Evolutionary conservation across 2,797 vertebrate species (phyloP).

Genomic region (Eutrigla gurnardus): DNA sequence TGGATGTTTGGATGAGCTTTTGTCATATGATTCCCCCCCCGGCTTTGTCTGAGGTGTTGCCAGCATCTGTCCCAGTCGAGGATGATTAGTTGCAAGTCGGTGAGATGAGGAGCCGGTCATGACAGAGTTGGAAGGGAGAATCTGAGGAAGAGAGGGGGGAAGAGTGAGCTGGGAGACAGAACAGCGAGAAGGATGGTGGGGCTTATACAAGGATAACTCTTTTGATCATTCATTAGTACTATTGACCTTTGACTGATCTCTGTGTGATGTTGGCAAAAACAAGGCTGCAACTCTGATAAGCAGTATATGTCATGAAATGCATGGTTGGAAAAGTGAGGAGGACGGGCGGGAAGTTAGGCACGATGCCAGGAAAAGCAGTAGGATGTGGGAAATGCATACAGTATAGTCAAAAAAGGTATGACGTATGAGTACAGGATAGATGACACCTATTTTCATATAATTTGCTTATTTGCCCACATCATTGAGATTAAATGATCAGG

Average conservation of each 20-base stretch:
- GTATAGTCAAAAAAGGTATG: not conserved
- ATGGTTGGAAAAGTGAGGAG: slow-evolving; percentile 11
- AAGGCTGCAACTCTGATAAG: slow-evolving; percentile 1
- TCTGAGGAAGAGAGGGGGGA: not conserved
- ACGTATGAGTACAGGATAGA: not conserved
- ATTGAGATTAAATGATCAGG: slow-evolving; percentile 34
- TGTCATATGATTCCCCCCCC: slow-evolving; percentile 60
- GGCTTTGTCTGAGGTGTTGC: slow-evolving; percentile 62
- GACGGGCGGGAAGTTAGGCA: slow-evolving; percentile 6
- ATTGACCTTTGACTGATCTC: slow-evolving; percentile 37
- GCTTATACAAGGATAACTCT: slow-evolving; percentile 4
- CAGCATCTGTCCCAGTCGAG: slow-evolving; percentile 61
- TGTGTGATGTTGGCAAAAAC: slow-evolving; percentile 8
- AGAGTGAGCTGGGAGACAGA: slow-evolving; percentile 13
- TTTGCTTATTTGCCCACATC: slow-evolving; percentile 31
- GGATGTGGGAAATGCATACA: not conserved
- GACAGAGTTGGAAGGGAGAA: slow-evolving; percentile 14
- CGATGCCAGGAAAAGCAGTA: not conserved
- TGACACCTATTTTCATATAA: slow-evolving; percentile 31
- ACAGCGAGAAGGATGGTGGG: slow-evolving; percentile 8
- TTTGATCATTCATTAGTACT: slow-evolving; percentile 39
- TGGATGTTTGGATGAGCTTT: slow-evolving; percentile 36
- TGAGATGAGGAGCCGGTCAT: slow-evolving; percentile 29
- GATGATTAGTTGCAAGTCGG: slow-evolving; percentile 48
- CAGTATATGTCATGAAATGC: not conserved